Percentiles rank a stretch among this genome's conserved stretches.
These are phyloP conservation scores for Apus apus DNA, from an alignment of 2,113 vertebrate genomes.

Conservation along the genomic window DNA sequence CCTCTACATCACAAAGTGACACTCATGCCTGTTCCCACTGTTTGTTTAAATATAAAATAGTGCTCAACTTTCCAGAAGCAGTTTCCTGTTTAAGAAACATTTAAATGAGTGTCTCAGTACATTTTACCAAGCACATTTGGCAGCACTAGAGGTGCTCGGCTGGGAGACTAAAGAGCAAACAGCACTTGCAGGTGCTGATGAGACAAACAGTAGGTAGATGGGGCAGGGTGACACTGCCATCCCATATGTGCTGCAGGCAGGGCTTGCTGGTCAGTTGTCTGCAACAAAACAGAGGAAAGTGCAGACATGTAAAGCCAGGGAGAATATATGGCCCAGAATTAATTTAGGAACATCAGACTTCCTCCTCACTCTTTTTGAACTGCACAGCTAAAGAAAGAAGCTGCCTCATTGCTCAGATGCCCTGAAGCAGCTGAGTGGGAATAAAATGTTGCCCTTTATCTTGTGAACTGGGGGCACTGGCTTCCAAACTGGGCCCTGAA, in stretches of 20 bases:
- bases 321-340: background rate
- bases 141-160: background rate
- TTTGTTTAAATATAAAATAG: conserved; percentile 37
- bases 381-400: background rate
- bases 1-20: background rate
- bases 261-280: background rate
- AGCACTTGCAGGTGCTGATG: background rate
- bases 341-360: background rate
- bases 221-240: background rate
- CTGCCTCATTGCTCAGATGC: background rate
- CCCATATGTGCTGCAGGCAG: background rate
- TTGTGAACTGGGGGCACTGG: background rate
- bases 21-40: background rate
- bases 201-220: background rate
- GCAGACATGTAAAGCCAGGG: background rate
- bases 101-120: conserved; percentile 1
- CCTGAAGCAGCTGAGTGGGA: background rate
- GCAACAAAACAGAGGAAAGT: background rate
- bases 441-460: background rate
- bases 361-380: background rate
- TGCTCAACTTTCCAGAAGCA: background rate
- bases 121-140: background rate
- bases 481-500: fast-evolving
- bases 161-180: background rate
- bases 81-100: conserved; percentile 49